Evolutionary conservation across 1,140 invertebrate genomes (phyloP).

Genomic region (Brachionus calyciflorus): DNA sequence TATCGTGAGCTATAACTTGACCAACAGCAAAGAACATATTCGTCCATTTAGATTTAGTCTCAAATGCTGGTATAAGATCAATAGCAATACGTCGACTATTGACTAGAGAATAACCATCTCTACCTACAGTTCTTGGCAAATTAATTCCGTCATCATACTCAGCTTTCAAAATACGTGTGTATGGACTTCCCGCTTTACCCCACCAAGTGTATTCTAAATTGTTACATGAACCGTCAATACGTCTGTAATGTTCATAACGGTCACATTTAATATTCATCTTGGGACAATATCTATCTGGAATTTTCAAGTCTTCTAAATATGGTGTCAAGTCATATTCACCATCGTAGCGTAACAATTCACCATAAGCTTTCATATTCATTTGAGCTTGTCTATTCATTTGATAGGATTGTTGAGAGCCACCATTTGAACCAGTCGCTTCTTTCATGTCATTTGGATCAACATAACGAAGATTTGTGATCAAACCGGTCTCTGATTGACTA

Average conservation of each 20-base stretch:
- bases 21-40: background rate
- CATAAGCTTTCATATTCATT: slow-evolving; percentile 10
- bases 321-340: background rate
- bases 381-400: background rate
- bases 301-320: background rate
- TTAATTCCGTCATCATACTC: slow-evolving; percentile 65
- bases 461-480: background rate
- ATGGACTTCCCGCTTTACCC: slow-evolving; percentile 74
- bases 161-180: slow-evolving; percentile 72
- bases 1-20: slow-evolving; percentile 18
- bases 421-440: background rate
- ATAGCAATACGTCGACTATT: background rate
- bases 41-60: slow-evolving; percentile 18
- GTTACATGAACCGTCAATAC: slow-evolving; percentile 76
- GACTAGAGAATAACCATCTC: slow-evolving; percentile 55
- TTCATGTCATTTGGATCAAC: background rate
- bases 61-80: background rate
- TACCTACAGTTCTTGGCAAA: background rate
- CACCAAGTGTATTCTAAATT: slow-evolving; percentile 75
- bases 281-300: slow-evolving; percentile 6
- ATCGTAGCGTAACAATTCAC: background rate
- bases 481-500: background rate
- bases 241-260: slow-evolving; percentile 64
- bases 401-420: background rate
- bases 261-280: slow-evolving; percentile 13